Evolutionary conservation across 2,797 vertebrate genomes (phyloP).

Genomic region (Sarcoramphus papa): DNA sequence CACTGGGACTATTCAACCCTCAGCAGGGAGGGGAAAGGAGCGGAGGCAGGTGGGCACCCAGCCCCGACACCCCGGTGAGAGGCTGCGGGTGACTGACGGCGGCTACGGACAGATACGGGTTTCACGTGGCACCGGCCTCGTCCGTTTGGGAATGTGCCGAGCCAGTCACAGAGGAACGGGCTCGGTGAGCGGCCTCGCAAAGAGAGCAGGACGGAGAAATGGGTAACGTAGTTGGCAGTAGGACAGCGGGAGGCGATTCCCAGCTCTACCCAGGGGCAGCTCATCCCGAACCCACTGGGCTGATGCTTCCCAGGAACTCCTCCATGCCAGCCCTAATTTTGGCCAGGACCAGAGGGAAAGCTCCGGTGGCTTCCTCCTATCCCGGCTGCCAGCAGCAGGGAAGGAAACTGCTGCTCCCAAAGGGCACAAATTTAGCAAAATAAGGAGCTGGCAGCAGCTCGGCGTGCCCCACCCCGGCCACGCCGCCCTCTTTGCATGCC

Average conservation of each 20-base stretch:
- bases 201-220: rapidly evolving
- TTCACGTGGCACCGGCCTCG: not conserved
- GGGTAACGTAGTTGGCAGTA: rapidly evolving
- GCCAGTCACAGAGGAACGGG: not conserved
- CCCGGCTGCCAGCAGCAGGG: not conserved
- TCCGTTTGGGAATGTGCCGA: not conserved
- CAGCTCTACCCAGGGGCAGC: not conserved
- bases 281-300: not conserved
- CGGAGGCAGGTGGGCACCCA: not conserved
- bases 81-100: not conserved
- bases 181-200: not conserved
- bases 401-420: not conserved
- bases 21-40: not conserved
- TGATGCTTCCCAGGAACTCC: not conserved
- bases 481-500: not conserved
- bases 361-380: not conserved
- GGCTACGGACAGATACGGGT: not conserved
- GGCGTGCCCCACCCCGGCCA: not conserved
- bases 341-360: not conserved
- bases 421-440: not conserved
- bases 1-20: not conserved
- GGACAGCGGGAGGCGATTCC: not conserved
- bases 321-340: not conserved
- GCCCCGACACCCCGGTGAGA: not conserved
- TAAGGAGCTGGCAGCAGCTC: not conserved